Evolutionary conservation across 1,140 invertebrate genomes (phyloP).

Genomic region (Drosophila cardini): DNA sequence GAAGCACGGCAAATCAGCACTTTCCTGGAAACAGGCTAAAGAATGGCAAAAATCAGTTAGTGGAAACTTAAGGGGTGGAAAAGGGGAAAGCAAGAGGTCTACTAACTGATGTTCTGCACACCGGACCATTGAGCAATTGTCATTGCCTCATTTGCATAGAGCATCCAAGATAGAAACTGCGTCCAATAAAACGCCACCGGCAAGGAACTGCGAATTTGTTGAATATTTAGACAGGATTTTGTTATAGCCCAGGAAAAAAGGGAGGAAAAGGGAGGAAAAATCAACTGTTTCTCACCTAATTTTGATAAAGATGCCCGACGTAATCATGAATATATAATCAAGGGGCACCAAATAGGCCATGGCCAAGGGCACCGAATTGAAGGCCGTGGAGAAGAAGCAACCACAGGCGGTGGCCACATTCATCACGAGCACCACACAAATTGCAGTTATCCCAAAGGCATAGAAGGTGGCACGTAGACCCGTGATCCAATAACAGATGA

Average conservation of each 20-base stretch:
- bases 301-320: slow-evolving; percentile 93
- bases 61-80: no score
- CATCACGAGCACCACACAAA: slow-evolving; percentile 90
- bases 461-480: slow-evolving; percentile 88
- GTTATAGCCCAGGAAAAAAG: no score
- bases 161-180: slow-evolving; percentile 96
- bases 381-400: slow-evolving; percentile 93
- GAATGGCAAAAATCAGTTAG: neutral
- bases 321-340: slow-evolving; percentile 94
- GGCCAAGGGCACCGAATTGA: slow-evolving; percentile 91
- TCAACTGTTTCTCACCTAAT: slow-evolving; percentile 87
- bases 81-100: neutral
- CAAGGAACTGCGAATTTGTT: slow-evolving; percentile 87
- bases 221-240: neutral
- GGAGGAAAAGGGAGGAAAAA: no score
- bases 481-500: slow-evolving; percentile 92
- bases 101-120: slow-evolving; percentile 91
- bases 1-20: slow-evolving; percentile 88
- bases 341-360: slow-evolving; percentile 94
- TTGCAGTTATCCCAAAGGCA: slow-evolving; percentile 89
- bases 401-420: slow-evolving; percentile 94
- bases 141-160: slow-evolving; percentile 95
- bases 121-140: slow-evolving; percentile 92
- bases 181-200: slow-evolving; percentile 93
- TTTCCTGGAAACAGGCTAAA: slow-evolving; percentile 88